phyloP scores from a whole-genome alignment of 2,888 invertebrate species.

The Strigamia transsilvanica region DNA sequence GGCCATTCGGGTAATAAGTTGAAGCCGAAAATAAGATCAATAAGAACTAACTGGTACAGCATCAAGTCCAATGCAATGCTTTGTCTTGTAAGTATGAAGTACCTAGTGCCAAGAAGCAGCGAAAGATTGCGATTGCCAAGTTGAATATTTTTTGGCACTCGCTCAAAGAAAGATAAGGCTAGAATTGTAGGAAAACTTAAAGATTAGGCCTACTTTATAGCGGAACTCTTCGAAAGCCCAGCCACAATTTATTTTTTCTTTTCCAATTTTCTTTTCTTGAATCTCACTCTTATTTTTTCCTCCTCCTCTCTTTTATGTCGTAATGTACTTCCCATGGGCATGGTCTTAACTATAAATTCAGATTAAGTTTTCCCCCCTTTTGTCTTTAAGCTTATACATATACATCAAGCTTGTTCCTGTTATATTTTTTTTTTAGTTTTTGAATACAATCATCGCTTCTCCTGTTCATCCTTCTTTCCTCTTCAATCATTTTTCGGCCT shows the following conservation, averaged over 20 bases:
- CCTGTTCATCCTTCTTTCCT: background rate
- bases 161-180: constrained; percentile 28
- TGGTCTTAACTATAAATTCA: constrained; percentile 15
- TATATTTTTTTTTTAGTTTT: background rate
- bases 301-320: background rate
- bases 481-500: background rate
- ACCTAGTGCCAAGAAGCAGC: constrained; percentile 16
- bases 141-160: constrained; percentile 46
- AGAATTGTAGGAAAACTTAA: constrained; percentile 12
- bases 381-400: constrained; percentile 3
- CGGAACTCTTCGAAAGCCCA: background rate
- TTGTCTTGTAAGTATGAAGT: constrained; percentile 37
- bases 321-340: background rate
- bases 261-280: background rate
- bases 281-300: background rate
- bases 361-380: background rate
- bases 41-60: constrained; percentile 15
- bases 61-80: constrained; percentile 20
- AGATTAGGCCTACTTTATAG: constrained; percentile 28
- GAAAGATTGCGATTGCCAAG: constrained; percentile 37
- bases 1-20: constrained; percentile 19
- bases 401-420: background rate
- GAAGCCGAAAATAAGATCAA: constrained; percentile 37
- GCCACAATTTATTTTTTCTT: constrained; percentile 15
- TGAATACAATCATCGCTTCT: background rate